phyloP scores from a whole-genome alignment of 2,888 invertebrate species.

The Rugalucina vietnamica region DNA sequence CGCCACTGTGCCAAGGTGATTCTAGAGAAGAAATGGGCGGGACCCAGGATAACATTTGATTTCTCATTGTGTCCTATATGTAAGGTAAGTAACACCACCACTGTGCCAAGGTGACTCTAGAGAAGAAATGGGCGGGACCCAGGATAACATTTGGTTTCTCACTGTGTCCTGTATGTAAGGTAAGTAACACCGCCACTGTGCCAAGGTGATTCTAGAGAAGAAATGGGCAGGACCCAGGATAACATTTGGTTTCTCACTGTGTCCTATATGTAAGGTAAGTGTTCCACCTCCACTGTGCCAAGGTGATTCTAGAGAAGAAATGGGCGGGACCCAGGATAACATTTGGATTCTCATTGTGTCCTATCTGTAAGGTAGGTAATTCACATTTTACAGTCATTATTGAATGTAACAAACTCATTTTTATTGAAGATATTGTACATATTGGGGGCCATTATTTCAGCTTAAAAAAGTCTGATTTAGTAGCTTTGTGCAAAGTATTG shows the following conservation, averaged over 20 bases:
- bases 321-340: constrained; percentile 98
- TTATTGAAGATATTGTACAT: too few relatives aligned
- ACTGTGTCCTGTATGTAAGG: constrained; percentile 98
- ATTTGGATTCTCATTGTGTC: constrained; percentile 97
- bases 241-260: constrained; percentile 97
- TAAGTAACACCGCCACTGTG: constrained; percentile 96
- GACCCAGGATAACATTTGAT: constrained; percentile 97
- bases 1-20: constrained; percentile 93
- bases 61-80: constrained; percentile 98
- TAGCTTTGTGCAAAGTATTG: too few relatives aligned
- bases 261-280: constrained; percentile 97
- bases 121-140: constrained; percentile 96
- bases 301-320: constrained; percentile 91
- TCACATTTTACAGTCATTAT: too few relatives aligned
- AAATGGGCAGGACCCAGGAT: constrained; percentile 98
- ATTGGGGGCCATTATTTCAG: too few relatives aligned
- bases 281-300: constrained; percentile 96
- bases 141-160: constrained; percentile 98
- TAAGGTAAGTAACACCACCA: constrained; percentile 91
- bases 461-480: too few relatives aligned
- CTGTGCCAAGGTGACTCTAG: constrained; percentile 93
- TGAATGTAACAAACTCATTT: too few relatives aligned
- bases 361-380: constrained; percentile 95
- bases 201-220: constrained; percentile 92
- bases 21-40: constrained; percentile 94